These are phyloP conservation scores for Ceratosolen solmsi DNA, from an alignment of 1,140 invertebrate species.

Conservation along the genomic window DNA sequence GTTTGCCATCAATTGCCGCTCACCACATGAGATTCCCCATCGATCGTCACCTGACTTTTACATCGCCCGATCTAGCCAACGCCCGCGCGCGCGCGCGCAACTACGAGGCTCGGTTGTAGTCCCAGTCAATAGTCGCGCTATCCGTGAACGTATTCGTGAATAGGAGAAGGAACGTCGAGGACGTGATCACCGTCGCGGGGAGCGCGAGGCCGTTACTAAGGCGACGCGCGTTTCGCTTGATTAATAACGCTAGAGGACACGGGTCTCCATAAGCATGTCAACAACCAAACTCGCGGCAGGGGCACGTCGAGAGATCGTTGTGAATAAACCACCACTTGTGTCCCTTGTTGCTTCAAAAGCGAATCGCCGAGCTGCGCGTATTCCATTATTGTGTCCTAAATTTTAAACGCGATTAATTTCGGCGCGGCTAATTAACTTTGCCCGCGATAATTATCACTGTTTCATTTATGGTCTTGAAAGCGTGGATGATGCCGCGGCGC, in stretches of 20 bases:
- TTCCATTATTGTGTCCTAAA: not conserved
- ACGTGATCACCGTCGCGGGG: not conserved
- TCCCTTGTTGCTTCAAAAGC: not conserved
- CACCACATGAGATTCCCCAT: too few species aligned
- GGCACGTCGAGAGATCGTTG: conserved; percentile 16
- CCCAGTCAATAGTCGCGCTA: too few species aligned
- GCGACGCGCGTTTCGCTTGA: conserved; percentile 18
- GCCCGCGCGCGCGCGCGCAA: too few species aligned
- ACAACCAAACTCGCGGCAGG: not conserved
- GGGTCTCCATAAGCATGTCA: conserved; percentile 13
- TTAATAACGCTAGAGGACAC: conserved; percentile 17
- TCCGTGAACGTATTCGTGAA: not conserved
- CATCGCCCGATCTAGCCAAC: too few species aligned
- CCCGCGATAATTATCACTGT: not conserved
- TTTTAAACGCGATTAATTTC: not conserved
- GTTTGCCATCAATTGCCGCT: too few species aligned
- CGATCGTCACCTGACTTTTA: too few species aligned
- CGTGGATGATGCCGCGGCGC: too few species aligned
- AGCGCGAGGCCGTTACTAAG: conserved; percentile 23
- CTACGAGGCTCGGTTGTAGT: too few species aligned
- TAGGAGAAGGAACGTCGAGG: not conserved
- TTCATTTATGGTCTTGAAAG: not conserved
- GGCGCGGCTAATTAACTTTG: not conserved
- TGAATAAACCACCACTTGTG: not conserved
- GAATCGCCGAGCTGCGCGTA: not conserved